Base-by-base conservation (phyloP, 2,113 vertebrate genomes). In the Mastomys coucha region DNA sequence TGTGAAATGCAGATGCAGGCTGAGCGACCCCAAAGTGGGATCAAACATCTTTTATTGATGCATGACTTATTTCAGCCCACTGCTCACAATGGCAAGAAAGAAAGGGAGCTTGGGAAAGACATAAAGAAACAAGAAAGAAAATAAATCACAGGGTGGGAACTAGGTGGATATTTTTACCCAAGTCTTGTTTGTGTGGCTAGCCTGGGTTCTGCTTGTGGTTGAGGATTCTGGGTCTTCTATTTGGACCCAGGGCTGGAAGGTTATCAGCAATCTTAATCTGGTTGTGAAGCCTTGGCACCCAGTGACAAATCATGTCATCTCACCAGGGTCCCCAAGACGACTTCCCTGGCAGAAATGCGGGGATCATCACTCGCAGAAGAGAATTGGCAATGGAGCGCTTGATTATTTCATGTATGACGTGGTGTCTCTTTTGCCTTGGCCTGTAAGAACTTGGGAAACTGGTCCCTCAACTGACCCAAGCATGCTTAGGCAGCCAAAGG, bases 401-500 rank as follows among this genome's bases (percentile, higher is more conserved):
- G 17, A 22, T 49, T 8, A 14, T 10, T 67, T 53, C 11, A 16
- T 17, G 6, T 2, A 1, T n/a, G 3, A 0, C 42, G 17, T 0
- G 0, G 0, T 14, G 45, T 42, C 70, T 63, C 42, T 1, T 39
- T 20, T 13, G 58, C 20, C 11, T 85, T 33, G 26, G n/a, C 63
- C 31, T n/a, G 87, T 51, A 39, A 7, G 31, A 28, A 70, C 36
- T 53, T 73, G 53, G 78, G 31, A 20, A 67, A 56, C 13, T 49
- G 81, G 84, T 87, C 31, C 67, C 4, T 45, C 94, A 42, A 33
- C 8, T 11, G 39, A 45, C 33, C 16, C 14, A 3, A 1, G 0
- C 5, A 51, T 10, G 42, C 65, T 51, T 70, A 14, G 0, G 0
- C 22, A 0, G 0, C 7, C 33, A 1, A 42, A 22, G 67, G 31